Evolutionary conservation across 2,888 invertebrate species (phyloP).

Genomic region (Empis stercorea): DNA sequence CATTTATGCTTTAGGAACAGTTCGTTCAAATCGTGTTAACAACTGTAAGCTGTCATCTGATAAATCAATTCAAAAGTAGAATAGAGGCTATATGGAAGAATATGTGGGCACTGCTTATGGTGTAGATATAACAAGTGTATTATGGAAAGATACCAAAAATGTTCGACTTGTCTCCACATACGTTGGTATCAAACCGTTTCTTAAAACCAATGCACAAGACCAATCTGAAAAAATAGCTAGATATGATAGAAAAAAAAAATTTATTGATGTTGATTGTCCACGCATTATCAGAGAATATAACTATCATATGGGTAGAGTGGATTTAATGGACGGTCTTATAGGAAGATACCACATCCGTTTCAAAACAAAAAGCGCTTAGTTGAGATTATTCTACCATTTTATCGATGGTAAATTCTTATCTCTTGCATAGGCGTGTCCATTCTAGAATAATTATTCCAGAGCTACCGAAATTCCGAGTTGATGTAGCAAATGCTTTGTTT

Average conservation of each 20-base stretch:
- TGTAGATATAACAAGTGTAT: conserved; percentile 11
- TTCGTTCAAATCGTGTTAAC: conserved; percentile 6
- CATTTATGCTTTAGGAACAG: conserved; percentile 11
- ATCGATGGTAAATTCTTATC: conserved; percentile 7
- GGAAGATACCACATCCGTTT: conserved; percentile 5
- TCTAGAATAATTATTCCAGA: not conserved
- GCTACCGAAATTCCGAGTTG: conserved; percentile 5
- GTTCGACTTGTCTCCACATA: conserved; percentile 6
- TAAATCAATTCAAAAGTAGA: not conserved
- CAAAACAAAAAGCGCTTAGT: conserved; percentile 3
- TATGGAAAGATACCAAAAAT: conserved; percentile 28
- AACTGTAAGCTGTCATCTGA: not conserved
- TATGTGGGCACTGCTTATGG: conserved; percentile 12
- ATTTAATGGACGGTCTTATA: conserved; percentile 7
- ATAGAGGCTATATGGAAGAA: conserved; percentile 1
- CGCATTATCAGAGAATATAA: conserved; percentile 5
- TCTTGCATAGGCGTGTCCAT: conserved; percentile 1
- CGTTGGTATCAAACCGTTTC: conserved; percentile 5
- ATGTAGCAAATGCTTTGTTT: conserved; percentile 2
- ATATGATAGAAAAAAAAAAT: conserved; percentile 2
- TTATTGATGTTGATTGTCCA: conserved; percentile 5
- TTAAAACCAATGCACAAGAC: not conserved
- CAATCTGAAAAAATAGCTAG: conserved; percentile 4
- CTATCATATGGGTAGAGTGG: conserved; percentile 7
- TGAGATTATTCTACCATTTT: conserved; percentile 7